Percentiles rank a stretch among this genome's conserved stretches.
phyloP scores from a whole-genome alignment of 2,888 invertebrate species.

The Acleris cristana region DNA sequence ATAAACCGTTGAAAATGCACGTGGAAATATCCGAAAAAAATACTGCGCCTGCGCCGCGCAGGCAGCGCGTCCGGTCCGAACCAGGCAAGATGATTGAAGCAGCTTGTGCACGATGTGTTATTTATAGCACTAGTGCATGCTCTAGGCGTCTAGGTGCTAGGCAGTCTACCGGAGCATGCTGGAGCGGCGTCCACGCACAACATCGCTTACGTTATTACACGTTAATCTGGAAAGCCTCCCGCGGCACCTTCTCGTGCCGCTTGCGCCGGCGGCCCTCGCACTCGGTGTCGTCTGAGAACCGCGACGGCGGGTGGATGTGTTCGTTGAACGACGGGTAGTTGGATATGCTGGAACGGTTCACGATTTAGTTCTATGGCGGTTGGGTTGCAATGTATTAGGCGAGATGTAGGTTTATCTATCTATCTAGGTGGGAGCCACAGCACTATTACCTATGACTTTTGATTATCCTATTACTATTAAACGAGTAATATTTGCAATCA shows the following conservation, averaged over 20 bases:
- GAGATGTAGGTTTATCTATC: neutral
- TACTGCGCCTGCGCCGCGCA: no score
- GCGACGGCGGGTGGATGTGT: constrained; percentile 92
- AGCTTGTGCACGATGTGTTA: no score
- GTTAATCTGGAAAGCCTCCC: constrained; percentile 92
- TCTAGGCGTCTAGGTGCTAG: neutral
- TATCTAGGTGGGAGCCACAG: no score
- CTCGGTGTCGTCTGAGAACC: constrained; percentile 91
- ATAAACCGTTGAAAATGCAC: no score
- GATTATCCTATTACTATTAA: no score
- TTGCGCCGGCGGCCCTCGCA: constrained; percentile 81
- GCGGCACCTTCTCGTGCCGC: constrained; percentile 80
- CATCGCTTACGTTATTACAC: constrained; percentile 76
- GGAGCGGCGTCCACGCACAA: constrained; percentile 35
- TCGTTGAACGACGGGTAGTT: constrained; percentile 92
- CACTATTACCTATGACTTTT: no score
- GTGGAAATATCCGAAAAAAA: no score
- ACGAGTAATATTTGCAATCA: no score
- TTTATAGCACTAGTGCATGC: neutral
- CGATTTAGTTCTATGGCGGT: constrained; percentile 36
- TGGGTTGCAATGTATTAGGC: constrained; percentile 11
- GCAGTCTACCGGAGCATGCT: neutral
- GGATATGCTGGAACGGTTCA: constrained; percentile 85
- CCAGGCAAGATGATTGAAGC: no score
- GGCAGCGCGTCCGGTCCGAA: no score